Percentiles rank a stretch among this genome's conserved stretches.
Evolutionary conservation across 2,113 vertebrate species (phyloP).

Genomic region (Leptobrachium leishanense): DNA sequence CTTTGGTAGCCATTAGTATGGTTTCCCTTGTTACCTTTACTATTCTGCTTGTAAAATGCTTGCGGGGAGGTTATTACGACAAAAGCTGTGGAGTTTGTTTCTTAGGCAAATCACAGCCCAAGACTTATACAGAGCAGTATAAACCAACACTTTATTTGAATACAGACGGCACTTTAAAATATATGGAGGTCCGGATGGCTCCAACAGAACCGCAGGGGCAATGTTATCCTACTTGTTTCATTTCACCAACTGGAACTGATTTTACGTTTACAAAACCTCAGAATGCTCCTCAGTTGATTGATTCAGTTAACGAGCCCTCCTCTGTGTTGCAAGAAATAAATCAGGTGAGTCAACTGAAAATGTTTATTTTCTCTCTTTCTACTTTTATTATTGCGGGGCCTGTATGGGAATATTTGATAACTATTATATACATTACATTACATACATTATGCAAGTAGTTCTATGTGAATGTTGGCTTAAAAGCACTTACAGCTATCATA

Average conservation of each 20-base stretch:
- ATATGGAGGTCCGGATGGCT: constrained; percentile 85
- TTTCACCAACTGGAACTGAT: constrained; percentile 77
- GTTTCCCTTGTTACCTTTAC: constrained; percentile 61
- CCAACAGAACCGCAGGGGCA: constrained; percentile 79
- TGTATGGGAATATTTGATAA: no score
- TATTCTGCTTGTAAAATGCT: constrained; percentile 61
- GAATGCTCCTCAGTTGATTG: no score
- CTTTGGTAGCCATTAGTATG: constrained; percentile 62
- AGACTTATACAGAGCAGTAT: constrained; percentile 74
- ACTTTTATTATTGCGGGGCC: no score
- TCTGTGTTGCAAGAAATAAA: no score
- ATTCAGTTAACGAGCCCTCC: no score
- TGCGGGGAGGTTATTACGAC: constrained; percentile 45
- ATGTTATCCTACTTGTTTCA: constrained; percentile 80
- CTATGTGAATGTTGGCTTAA: no score
- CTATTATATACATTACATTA: no score
- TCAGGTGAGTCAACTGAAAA: no score
- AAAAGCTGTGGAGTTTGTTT: constrained; percentile 61
- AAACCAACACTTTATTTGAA: constrained; percentile 82
- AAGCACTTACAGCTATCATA: no score
- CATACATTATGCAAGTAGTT: no score
- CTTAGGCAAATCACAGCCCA: constrained; percentile 59
- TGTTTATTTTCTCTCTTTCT: no score
- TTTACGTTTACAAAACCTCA: constrained; percentile 77
- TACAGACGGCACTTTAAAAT: constrained; percentile 83